Conservation (phyloP, 30 jellyfish, hydroid and myxozoan genomes). For the Mastigias papua region DNA sequence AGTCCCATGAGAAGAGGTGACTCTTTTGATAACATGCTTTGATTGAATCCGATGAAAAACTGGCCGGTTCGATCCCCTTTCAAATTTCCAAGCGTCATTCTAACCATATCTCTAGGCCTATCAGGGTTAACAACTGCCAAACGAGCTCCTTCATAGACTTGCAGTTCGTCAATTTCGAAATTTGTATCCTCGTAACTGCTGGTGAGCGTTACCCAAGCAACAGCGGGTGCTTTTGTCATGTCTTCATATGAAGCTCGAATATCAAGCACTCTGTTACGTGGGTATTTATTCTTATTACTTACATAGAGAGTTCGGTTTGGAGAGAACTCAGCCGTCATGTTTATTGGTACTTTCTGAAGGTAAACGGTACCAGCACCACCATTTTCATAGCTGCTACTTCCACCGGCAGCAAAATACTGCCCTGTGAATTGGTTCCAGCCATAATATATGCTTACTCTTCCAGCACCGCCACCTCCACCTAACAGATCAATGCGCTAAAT, state of each 20-base stretch:
- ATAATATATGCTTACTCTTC: slow-evolving; percentile 59
- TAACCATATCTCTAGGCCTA: slow-evolving; percentile 16
- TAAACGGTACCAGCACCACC: slow-evolving; percentile 78
- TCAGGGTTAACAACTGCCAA: slow-evolving; percentile 50
- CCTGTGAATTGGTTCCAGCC: slow-evolving; percentile 73
- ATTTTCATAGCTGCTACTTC: slow-evolving; percentile 45
- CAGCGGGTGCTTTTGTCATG: slow-evolving; percentile 59
- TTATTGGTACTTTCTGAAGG: slow-evolving; percentile 44
- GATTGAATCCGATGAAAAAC: slow-evolving; percentile 53
- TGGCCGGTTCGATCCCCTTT: slow-evolving; percentile 70
- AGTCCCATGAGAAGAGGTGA: slow-evolving; percentile 70
- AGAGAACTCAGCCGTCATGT: slow-evolving; percentile 26
- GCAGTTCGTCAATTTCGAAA: slow-evolving; percentile 64
- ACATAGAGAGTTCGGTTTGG: slow-evolving; percentile 54
- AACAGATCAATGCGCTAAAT: too few species aligned
- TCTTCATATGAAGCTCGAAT: slow-evolving; percentile 38
- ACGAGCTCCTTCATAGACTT: slow-evolving; percentile 70
- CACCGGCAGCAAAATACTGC: slow-evolving; percentile 55
- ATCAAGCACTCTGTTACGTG: slow-evolving; percentile 54
- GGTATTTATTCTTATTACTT: slow-evolving; percentile 55
- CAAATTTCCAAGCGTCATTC: slow-evolving; percentile 47
- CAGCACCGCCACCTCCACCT: slow-evolving; percentile 80
- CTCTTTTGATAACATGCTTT: slow-evolving; percentile 60
- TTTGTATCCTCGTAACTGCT: slow-evolving; percentile 48
- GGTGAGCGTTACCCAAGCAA: slow-evolving; percentile 68